These are phyloP conservation scores for Zonitis immaculata DNA, from an alignment of 2,888 invertebrate species.

Conservation along the genomic window DNA sequence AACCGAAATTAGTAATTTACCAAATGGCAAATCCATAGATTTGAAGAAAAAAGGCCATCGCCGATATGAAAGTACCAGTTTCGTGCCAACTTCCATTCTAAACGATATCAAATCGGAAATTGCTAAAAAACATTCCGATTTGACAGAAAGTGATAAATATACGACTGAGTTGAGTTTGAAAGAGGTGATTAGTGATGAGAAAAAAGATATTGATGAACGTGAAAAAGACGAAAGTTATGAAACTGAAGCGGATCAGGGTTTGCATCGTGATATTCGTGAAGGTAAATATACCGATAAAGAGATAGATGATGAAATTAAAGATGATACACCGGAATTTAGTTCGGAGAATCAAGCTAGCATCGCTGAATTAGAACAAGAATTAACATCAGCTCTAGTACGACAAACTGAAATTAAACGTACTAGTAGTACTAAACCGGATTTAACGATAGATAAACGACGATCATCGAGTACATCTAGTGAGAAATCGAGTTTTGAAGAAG, in stretches of 20 bases:
- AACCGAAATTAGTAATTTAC: not conserved
- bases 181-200: conserved; percentile 48
- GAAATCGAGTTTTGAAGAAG: conserved; percentile 50
- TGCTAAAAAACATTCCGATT: conserved; percentile 37
- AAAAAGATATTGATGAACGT: conserved; percentile 48
- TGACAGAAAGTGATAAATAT: conserved; percentile 46
- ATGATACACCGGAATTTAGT: conserved; percentile 44
- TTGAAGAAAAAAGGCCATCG: conserved; percentile 53
- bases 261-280: conserved; percentile 45
- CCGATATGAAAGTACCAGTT: conserved; percentile 53
- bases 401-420: conserved; percentile 29
- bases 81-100: conserved; percentile 37
- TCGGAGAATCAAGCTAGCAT: conserved; percentile 43
- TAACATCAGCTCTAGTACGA: conserved; percentile 41
- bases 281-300: conserved; percentile 41
- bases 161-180: conserved; percentile 43
- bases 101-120: conserved; percentile 27
- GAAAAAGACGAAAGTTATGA: conserved; percentile 46
- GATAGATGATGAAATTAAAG: conserved; percentile 44
- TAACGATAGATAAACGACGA: conserved; percentile 38
- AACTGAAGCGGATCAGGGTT: conserved; percentile 50
- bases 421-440: conserved; percentile 33
- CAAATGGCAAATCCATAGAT: conserved; percentile 30
- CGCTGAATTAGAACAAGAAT: conserved; percentile 47
- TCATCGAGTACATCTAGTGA: conserved; percentile 46